Base-by-base conservation (phyloP, 2,888 invertebrate genomes). In the Meghimatium bilineatum region DNA sequence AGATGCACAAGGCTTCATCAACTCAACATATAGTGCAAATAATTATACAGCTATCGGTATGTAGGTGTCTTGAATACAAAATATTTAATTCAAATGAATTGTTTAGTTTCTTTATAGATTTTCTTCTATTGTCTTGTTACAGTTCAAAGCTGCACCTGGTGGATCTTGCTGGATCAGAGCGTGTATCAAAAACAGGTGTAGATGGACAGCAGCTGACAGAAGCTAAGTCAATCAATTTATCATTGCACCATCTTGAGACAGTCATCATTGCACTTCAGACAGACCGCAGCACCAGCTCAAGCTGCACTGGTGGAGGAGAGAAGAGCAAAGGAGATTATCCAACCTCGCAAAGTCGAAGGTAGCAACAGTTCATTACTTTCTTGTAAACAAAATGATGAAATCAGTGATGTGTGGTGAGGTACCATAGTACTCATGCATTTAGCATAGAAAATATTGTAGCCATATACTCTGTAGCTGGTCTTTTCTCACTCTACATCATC, bases 141-240 rank as follows among this genome's bases (percentile, higher is more conserved):
- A 93, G 92, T 80, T 93, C 93, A 26, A 93, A 93, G 85, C 86
- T 93, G 23, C 93, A 93, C 86, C 87, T 93, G 84, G 93, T 93
- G 36, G 93, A 93, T 87, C 89, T 93, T 75, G 93, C 93, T 10
- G 93, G 93, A 6, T 92, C 92, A n/a, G 93, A 93, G 86, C 86
- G 93, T 49, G 93, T 92, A 36, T 89, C 92, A 20, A 92, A 92
- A 87, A 92, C 92, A 1, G 90, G 91, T 2, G 92, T 90, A 23
- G 88, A 89, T 69, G 92, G 93, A 26, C 90, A 90, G 81, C 91
- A 91, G 84, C 88, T 93, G 85, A 89, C 89, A 5, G 93, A 93
- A 84, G 93, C 92, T 52, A 92, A 92, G 86, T 91, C 89, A 81
- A 93, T 93, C 87, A 93, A 93, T 86, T 87, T 93, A 78, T 93